Evolutionary conservation across 2,113 vertebrate genomes (phyloP), one percentile per base, ranked within the genome.

Genomic region (Corapipo altera): DNA sequence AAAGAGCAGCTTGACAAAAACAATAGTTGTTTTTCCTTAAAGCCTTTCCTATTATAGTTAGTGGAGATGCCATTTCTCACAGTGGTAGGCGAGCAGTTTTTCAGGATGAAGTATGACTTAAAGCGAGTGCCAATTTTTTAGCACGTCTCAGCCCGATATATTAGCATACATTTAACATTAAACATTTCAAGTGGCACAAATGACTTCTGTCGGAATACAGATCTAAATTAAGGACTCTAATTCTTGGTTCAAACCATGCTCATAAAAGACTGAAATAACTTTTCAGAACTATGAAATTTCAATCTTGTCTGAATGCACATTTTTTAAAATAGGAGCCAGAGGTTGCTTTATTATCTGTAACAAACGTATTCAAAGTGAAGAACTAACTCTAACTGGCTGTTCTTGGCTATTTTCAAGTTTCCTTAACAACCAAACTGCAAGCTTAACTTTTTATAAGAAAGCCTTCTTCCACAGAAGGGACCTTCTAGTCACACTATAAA

Each of bases 361-460:
- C 43, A 72, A 41, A 87, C 82, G 24, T 43, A 77, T 65, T 85
- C 11, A 19, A 92, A 94, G 22, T 22, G 6, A 41, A 71, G 52
- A 57, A 78, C 46, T 93, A 33, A 41, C 27, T 43, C 27, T 57
- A 73, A 74, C 22, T 77, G 82, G 41, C 71, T 92, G 24, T 70
- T 91, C 80, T 93, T 72, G 10, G 35, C 46, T 74, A 76, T 91
- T 91, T 84, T 55, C 71, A 95, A 62, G 28, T 65, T 85, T 91
- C 35, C 69, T 95, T 88, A 83, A 65, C 48, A 82, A n/a, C 32
- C 30, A 46, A 70, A 74, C 30, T 59, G 65, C 46, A 86, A 67
- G 51, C 51, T 65, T 77, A 64, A 39, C 44, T 69, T 95, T 64
- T 58, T 43, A 44, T 23, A 74, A 70, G 39, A 92, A 92, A 81